Evolutionary conservation across 2,888 invertebrate genomes (phyloP).

Genomic region (Dendrolimus pini): DNA sequence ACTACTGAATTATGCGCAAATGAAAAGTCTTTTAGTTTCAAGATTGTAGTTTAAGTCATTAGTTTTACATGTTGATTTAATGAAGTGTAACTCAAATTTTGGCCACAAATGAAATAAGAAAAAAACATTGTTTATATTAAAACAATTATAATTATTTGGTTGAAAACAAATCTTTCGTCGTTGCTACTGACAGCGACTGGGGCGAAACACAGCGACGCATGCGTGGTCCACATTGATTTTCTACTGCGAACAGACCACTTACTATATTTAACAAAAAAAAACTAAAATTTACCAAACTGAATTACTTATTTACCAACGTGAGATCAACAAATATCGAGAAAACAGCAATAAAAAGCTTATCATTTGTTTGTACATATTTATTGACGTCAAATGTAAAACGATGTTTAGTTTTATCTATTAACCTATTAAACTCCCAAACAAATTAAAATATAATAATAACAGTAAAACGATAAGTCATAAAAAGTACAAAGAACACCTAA

Average conservation of each 20-base stretch:
- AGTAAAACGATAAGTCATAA: too few relatives aligned
- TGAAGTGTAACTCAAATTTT: too few relatives aligned
- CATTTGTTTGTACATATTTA: background rate
- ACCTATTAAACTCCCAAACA: background rate
- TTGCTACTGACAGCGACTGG: constrained; percentile 35
- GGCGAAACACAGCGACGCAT: constrained; percentile 36
- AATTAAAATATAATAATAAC: background rate
- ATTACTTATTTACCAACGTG: background rate
- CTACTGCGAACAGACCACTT: constrained; percentile 29
- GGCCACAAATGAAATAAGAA: too few relatives aligned
- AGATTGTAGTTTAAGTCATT: too few relatives aligned
- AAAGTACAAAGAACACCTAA: too few relatives aligned
- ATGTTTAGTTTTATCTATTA: background rate
- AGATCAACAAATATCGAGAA: background rate
- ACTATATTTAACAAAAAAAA: background rate
- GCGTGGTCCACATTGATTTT: constrained; percentile 61
- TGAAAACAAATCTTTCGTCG: constrained; percentile 19
- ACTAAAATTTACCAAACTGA: too few relatives aligned
- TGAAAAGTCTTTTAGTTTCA: too few relatives aligned
- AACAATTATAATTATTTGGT: too few relatives aligned
- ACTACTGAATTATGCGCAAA: too few relatives aligned
- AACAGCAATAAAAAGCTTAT: background rate
- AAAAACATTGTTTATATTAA: too few relatives aligned
- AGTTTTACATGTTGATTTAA: too few relatives aligned
- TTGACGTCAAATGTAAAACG: background rate